Evolutionary conservation across 2,888 invertebrate genomes (phyloP), one percentile per base, ranked within the genome.

Genomic region (Xanthorhoe designata): DNA sequence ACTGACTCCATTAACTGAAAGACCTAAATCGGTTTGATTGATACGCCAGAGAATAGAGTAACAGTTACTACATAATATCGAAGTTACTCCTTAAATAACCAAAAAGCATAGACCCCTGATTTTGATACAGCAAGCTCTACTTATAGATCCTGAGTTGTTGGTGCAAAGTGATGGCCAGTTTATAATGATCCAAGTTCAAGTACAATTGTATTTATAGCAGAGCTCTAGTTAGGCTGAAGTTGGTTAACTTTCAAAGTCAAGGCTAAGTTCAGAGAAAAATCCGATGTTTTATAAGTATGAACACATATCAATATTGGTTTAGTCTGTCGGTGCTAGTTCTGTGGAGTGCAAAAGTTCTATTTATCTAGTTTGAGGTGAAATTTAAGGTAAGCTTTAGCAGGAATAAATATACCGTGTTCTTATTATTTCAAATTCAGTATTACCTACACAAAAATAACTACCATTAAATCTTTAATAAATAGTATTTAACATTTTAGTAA

Each of bases 241-340:
- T 71, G 47, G 72, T 67, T 57, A 63, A 71, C 75, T 74, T 69
- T 73, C 85, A 85, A 80, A 82, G 84, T 80, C 86, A 86, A 76
- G 86, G 85, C 69, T 68, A 70, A 24, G 24, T 66, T 63, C 70
- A 75, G 70, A 78, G 70, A 79, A 82, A 82, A 80, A 80, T 71
- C 67, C 75, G 63, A 68, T 42, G 62, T 75, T 73, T 83, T 85
- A 85, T 76, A 86, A 85, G 77, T 75, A 68, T 69, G 74, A 66
- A 70, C 79, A 70, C 72, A 64, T 74, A 72, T 76, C 75, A 63
- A 68, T 73, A 78, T 74, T 78, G 75, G 83, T 80, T 86, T 86
- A 86, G 85, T 86, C 73, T 73, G 68, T 72, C 72, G 62, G 42
- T 64, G 77, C 70, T 72, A 61, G 75, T 80, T 69, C 74, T 59